Conservation (phyloP, 2,888 invertebrate genomes). For the Lepeophtheirus nordmannii region DNA sequence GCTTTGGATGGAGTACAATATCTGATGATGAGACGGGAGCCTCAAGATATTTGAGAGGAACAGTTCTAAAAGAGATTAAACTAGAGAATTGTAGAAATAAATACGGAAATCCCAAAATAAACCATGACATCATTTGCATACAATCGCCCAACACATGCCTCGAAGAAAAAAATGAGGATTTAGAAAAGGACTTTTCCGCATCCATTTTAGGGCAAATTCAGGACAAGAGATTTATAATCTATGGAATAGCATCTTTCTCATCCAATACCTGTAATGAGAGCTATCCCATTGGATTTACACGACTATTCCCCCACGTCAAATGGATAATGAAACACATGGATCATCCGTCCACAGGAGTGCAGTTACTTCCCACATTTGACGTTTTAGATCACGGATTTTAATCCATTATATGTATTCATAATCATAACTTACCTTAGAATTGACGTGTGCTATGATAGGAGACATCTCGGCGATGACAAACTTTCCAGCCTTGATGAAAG, state of each 20-base stretch:
- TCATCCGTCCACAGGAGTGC: no score
- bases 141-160: no score
- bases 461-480: slow-evolving; percentile 79
- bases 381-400: no score
- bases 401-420: not conserved
- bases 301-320: not conserved
- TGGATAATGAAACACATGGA: not conserved
- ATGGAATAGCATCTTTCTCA: not conserved
- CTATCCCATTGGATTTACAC: not conserved
- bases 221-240: not conserved
- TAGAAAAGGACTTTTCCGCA: not conserved
- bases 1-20: no score
- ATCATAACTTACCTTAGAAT: slow-evolving; percentile 48
- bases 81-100: not conserved
- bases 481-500: slow-evolving; percentile 76
- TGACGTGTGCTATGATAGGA: slow-evolving; percentile 73
- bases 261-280: not conserved
- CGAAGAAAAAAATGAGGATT: not conserved
- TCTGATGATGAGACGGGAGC: no score
- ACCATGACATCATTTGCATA: no score
- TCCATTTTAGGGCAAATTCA: not conserved
- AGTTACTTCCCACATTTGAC: no score
- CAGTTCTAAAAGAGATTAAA: not conserved
- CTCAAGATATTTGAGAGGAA: not conserved
- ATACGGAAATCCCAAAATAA: not conserved